Evolutionary conservation across 2,888 invertebrate species (phyloP).

Genomic region (Cosmorhoe ocellata): DNA sequence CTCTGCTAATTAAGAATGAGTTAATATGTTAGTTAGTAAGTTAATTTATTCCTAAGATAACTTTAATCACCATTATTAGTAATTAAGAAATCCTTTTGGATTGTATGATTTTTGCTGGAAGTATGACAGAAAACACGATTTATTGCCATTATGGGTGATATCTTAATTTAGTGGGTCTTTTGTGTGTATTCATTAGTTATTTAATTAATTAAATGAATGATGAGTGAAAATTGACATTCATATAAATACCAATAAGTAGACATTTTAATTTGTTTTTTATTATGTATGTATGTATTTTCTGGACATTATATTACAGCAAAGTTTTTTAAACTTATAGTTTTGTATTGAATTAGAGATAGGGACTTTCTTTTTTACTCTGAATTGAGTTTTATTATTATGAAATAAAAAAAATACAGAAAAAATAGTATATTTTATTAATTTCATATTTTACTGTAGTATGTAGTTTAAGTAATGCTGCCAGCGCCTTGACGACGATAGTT

Average conservation of each 20-base stretch:
- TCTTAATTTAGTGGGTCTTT: background rate
- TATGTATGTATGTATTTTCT: conserved; percentile 37
- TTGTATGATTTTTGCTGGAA: conserved; percentile 1
- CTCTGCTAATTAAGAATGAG: conserved; percentile 48
- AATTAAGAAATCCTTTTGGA: conserved; percentile 5
- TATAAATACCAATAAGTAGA: conserved; percentile 39
- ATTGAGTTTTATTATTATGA: conserved; percentile 14
- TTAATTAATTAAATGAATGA: background rate
- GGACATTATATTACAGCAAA: conserved; percentile 39
- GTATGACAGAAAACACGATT: conserved; percentile 1
- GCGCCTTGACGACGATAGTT: too few relatives aligned
- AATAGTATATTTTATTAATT: too few relatives aligned
- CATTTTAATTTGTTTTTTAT: conserved; percentile 47
- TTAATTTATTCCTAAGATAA: conserved; percentile 22
- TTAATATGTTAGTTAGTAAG: conserved; percentile 43
- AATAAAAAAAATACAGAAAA: conserved; percentile 1
- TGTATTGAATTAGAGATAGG: conserved; percentile 26
- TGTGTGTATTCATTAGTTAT: background rate
- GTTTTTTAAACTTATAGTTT: conserved; percentile 23
- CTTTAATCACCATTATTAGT: conserved; percentile 19
- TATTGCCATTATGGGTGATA: background rate
- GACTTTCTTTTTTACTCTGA: conserved; percentile 18
- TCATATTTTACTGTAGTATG: too few relatives aligned
- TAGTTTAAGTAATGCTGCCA: too few relatives aligned
- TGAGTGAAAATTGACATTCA: conserved; percentile 24